Percentiles rank a stretch among this genome's conserved stretches.
Evolutionary conservation across 2,113 vertebrate genomes (phyloP).

Genomic region (Chaetops frenatus): DNA sequence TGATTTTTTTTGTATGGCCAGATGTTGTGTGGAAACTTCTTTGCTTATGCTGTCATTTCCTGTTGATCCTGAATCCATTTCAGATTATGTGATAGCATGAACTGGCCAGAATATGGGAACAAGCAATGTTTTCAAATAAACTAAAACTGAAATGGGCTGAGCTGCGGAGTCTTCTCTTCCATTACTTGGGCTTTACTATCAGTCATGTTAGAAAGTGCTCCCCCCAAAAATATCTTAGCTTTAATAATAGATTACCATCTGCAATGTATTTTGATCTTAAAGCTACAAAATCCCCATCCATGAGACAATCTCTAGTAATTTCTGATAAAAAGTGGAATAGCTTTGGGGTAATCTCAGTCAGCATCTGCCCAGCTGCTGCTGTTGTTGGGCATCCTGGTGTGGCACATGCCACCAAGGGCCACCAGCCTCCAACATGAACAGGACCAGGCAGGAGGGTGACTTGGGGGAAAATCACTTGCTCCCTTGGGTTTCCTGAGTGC

Average conservation of each 20-base stretch:
- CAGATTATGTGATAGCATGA: neutral
- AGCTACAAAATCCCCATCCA: neutral
- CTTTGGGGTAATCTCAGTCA: neutral
- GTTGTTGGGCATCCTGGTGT: neutral
- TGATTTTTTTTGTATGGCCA: neutral
- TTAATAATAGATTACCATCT: neutral
- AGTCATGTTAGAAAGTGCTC: neutral
- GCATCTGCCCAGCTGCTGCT: neutral
- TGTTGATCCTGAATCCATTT: neutral
- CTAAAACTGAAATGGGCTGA: neutral
- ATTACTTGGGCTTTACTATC: neutral
- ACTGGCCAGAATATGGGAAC: neutral
- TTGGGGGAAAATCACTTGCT: neutral
- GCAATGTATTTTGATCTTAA: neutral
- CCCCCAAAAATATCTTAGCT: neutral
- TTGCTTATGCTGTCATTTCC: neutral
- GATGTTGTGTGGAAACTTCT: neutral
- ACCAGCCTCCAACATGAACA: neutral
- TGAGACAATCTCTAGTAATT: neutral
- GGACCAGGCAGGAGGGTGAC: accelerated
- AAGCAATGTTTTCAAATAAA: neutral
- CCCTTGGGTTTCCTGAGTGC: neutral
- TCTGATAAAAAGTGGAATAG: neutral
- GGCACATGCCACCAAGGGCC: neutral
- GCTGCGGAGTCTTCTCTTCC: neutral